Evolutionary conservation across 2,113 vertebrate genomes (phyloP), one percentile per base, ranked within the genome.

Genomic region (Pycnonotus jocosus): DNA sequence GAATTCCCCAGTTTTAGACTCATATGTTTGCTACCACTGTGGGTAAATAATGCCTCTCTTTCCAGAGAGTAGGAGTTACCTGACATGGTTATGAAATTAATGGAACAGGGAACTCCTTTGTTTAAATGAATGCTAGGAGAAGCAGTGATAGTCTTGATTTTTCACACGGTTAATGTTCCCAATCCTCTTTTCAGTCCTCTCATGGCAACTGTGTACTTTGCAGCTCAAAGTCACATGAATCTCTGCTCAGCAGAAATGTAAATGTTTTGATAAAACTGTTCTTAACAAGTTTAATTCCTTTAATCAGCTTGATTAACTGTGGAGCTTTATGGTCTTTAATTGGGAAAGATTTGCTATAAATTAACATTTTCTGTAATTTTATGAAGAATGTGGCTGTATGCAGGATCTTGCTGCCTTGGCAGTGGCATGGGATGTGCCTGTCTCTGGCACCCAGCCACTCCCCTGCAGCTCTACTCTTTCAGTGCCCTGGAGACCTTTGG

Each of bases 241-340:
- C 80, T 96, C 81, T 81, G 92, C 89, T 92, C 90, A 96, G 93
- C 84, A 93, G 94, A 95, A 97, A 96, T 81, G 96, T 96, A 97
- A 98, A 98, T 93, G 95, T 97, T 98, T 98, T 95, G 96, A 94
- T 95, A 97, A 94, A 91, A 42, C 68, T 48, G 48, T 95, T 93
- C 93, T 86, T 95, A 91, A 54, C 35, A 69, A 82, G 53, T 91
- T 94, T 94, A 95, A 97, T 94, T 83, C 70, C 17, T 90, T 91
- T 94, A 85, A 65, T 65, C 66, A 89, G 56, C 90, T 92, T 97
- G 96, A 98, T 93, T 65, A 87, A 57, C 87, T 89, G 86, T 94
- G 93, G 90, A 94, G 53, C 38, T 92, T 30, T 47, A 57, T 65
- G 65, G 61, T 57, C 48, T 82, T 47, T 76, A 25, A 73, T 93